A percentile compares a stretch with the other conserved stretches of the same genome.
Evolutionary conservation across 1,140 invertebrate genomes (phyloP).

Genomic region (Drosophila quadrilineata): DNA sequence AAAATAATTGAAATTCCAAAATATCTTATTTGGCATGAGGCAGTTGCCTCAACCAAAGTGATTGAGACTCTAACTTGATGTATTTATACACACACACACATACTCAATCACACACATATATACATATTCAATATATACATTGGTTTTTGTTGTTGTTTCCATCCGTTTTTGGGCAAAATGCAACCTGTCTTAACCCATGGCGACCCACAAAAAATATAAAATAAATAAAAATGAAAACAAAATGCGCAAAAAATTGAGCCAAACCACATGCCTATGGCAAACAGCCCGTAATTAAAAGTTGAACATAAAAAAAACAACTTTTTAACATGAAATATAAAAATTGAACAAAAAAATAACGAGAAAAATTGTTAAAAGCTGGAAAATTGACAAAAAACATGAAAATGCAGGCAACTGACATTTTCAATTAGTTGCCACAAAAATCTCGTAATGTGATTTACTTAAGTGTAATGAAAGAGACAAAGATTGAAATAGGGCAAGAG

Average conservation of each 20-base stretch:
- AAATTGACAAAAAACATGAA: too few species aligned
- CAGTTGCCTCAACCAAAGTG: slow-evolving; percentile 33
- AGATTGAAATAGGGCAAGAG: too few species aligned
- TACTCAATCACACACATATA: not conserved
- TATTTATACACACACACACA: slow-evolving; percentile 1
- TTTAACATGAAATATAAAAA: slow-evolving; percentile 11
- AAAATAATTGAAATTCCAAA: slow-evolving; percentile 74
- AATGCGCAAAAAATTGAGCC: too few species aligned
- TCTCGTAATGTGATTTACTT: slow-evolving; percentile 38
- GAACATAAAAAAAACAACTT: slow-evolving; percentile 34
- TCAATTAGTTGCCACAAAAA: slow-evolving; percentile 60
- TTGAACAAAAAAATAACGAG: not conserved
- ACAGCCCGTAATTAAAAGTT: slow-evolving; percentile 55
- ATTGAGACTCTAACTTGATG: slow-evolving; percentile 28
- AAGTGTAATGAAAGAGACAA: too few species aligned
- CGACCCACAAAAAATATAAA: slow-evolving; percentile 65
- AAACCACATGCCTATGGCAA: slow-evolving; percentile 63
- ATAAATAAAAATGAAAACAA: too few species aligned
- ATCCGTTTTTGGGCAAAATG: slow-evolving; percentile 35
- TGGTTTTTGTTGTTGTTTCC: slow-evolving; percentile 30
- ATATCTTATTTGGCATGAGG: slow-evolving; percentile 72
- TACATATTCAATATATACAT: not conserved
- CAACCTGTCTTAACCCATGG: slow-evolving; percentile 68
- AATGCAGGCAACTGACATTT: slow-evolving; percentile 66
- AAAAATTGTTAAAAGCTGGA: not conserved